A percentile compares a stretch with the other conserved stretches of the same genome.
Evolutionary conservation across 2,113 vertebrate species (phyloP).

Genomic region (Carollia perspicillata): DNA sequence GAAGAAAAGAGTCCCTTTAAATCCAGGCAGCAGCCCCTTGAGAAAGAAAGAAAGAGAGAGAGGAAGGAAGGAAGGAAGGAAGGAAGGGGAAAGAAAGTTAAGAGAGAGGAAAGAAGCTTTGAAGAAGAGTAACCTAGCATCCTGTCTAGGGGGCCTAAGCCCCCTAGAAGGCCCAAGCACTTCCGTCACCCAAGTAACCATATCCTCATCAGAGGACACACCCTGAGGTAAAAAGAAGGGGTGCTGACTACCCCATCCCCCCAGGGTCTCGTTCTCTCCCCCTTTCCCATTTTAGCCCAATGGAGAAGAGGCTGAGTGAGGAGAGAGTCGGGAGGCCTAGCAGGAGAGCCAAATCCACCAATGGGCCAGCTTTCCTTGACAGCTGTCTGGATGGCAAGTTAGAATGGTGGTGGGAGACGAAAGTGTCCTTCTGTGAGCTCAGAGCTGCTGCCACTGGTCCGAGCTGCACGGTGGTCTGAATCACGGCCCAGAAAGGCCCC

Average conservation of each 20-base stretch:
- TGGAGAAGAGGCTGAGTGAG: not conserved
- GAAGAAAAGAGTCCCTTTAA: not conserved
- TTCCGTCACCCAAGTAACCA: not conserved
- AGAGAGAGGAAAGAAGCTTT: not conserved
- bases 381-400: not conserved
- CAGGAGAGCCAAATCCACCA: not conserved
- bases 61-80: too few species aligned
- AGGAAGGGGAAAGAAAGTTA: too few species aligned
- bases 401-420: not conserved
- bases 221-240: not conserved
- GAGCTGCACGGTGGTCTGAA: not conserved
- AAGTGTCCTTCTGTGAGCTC: not conserved
- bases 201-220: not conserved
- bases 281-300: not conserved
- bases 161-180: not conserved
- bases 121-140: not conserved
- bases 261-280: not conserved
- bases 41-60: not conserved
- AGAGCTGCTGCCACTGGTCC: not conserved
- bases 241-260: not conserved
- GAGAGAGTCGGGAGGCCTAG: not conserved
- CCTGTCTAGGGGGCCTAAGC: not conserved
- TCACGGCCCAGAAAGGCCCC: not conserved
- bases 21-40: not conserved
- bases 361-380: accelerated